Percentiles rank a stretch among this genome's conserved stretches.
Evolutionary conservation across 2,888 invertebrate genomes (phyloP).

Genomic region (Automeris io): DNA sequence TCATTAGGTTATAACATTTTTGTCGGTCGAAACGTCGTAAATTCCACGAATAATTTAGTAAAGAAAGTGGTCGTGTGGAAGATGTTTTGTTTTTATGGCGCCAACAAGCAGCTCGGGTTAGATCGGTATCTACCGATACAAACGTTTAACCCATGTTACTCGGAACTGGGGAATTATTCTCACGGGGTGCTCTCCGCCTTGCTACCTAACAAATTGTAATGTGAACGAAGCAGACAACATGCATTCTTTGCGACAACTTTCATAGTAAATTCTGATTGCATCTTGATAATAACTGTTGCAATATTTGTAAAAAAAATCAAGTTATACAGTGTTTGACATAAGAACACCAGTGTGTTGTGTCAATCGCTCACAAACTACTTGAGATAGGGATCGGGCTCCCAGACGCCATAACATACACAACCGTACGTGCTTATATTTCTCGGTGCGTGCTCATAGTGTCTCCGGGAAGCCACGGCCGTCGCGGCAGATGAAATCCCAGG

Average conservation of each 20-base stretch:
- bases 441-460: conserved; percentile 45
- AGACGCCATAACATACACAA: conserved; percentile 16
- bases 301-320: background rate
- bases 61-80: conserved; percentile 71
- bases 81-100: conserved; percentile 77
- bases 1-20: conserved; percentile 75
- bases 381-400: conserved; percentile 1
- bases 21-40: conserved; percentile 71
- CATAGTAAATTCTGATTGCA: background rate
- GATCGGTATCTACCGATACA: conserved; percentile 73
- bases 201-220: conserved; percentile 66
- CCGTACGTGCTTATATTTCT: conserved; percentile 33
- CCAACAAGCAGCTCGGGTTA: conserved; percentile 70
- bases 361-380: background rate
- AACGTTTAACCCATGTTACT: conserved; percentile 75
- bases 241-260: conserved; percentile 23
- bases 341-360: conserved; percentile 13
- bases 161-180: conserved; percentile 66
- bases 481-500: conserved; percentile 22
- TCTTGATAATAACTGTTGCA: background rate
- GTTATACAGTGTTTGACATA: background rate
- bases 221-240: conserved; percentile 42
- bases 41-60: conserved; percentile 75
- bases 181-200: conserved; percentile 46
- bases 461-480: conserved; percentile 38